phyloP scores from a whole-genome alignment of 2,797 vertebrate species.

The Brachyrhaphis roseni region DNA sequence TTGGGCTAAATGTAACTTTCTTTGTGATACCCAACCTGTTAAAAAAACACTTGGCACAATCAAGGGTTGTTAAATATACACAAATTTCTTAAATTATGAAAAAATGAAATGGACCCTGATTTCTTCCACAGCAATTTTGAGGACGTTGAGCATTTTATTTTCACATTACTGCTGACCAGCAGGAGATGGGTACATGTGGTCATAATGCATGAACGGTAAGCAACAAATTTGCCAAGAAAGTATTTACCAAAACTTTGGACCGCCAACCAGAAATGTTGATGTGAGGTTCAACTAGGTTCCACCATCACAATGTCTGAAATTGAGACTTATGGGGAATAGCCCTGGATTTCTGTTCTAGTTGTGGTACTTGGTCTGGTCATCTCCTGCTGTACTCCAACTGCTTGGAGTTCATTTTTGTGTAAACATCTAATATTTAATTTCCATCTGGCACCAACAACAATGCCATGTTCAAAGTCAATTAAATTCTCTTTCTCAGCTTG shows the following conservation, averaged over 20 bases:
- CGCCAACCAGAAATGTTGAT: neutral
- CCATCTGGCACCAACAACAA: neutral
- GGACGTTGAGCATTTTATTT: neutral
- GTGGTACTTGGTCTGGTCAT: neutral
- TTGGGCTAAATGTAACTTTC: neutral
- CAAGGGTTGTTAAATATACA: neutral
- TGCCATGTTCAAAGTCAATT: neutral
- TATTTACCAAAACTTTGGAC: neutral
- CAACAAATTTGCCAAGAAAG: neutral
- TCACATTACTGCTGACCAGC: neutral
- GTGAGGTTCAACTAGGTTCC: neutral
- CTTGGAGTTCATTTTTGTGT: neutral
- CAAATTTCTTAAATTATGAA: neutral
- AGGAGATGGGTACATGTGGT: neutral
- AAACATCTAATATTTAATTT: neutral
- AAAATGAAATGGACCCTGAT: neutral
- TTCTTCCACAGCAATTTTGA: neutral
- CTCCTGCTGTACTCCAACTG: neutral
- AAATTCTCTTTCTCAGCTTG: neutral
- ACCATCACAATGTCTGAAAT: neutral
- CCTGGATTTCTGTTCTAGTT: neutral
- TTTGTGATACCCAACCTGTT: neutral
- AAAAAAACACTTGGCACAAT: neutral
- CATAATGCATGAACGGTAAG: neutral
- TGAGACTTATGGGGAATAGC: neutral